Evolutionary conservation across 1,140 invertebrate species (phyloP), one percentile per base, ranked within the genome.

Genomic region (Habropoda laboriosa): DNA sequence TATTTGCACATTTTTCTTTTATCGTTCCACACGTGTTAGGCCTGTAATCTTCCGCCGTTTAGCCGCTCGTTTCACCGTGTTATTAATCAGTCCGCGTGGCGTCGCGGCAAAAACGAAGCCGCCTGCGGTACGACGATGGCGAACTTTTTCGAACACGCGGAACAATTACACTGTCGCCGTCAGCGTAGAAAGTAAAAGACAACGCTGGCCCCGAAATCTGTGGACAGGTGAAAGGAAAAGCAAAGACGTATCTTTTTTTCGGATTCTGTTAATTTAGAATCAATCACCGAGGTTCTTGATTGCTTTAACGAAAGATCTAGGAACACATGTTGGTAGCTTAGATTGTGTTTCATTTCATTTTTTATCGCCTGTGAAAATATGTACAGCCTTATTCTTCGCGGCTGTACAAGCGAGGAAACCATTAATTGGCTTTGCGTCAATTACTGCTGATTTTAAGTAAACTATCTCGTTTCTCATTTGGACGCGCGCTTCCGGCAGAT

Each of bases 141-240:
- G 16, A 32, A 55, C 30, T n/a, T 40, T 55, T 70, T 70, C 32
- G 16, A 40, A 55, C 49, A n/a, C 8, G 1, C 24, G 49, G n/a
- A 55, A 70, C 67, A 55, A 70, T 70, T 70, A 70, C 35, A 55
- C 35, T 21, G 49, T 70, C 67, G 67, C 67, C 67, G 35, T 27
- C 21, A 71, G 53, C 51, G 68, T 71, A 58, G 68, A 57, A 58
- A 58, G 53, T 58, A 40, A 57, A 40, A 32, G 68, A 38, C 38
- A 40, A 16, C 4, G 21, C n/a, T 27, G 35, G 18, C 51, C 38
- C 53, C 27, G 30, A 71, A 71, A 71, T 71, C 27, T 38, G 38
- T 13, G 38, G 18, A 32, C 27, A 27, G 18, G 53, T 71, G 68
- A 71, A 71, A 71, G 68, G 68, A 71, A 58, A 71, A 42, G 53